These are phyloP conservation scores for Actinernus sp. DNA, from an alignment of 92 coral and sea anemone genomes.

Conservation along the genomic window DNA sequence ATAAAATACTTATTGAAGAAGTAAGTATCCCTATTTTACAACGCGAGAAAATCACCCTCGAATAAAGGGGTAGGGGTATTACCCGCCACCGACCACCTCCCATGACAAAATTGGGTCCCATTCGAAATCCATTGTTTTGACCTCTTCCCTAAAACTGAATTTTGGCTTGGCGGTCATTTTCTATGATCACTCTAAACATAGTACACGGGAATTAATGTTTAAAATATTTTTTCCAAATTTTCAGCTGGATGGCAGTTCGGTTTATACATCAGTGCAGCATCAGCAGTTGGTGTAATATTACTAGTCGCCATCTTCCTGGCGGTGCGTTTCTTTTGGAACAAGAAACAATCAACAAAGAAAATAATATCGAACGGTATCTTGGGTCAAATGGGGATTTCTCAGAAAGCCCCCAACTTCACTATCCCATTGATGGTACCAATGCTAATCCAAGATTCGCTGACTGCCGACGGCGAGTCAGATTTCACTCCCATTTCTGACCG, in stretches of 20 bases:
- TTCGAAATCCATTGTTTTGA: no score
- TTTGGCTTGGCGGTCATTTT: no score
- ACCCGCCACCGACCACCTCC: no score
- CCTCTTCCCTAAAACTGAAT: no score
- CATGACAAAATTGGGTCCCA: no score
- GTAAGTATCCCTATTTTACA: no score
- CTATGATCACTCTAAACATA: no score
- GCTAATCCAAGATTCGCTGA: constrained; percentile 52
- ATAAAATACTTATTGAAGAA: no score
- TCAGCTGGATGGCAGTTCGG: constrained; percentile 22
- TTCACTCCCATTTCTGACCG: no score
- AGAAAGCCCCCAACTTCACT: constrained; percentile 36
- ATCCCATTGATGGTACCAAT: constrained; percentile 55
- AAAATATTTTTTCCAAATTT: not conserved
- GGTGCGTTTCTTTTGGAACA: constrained; percentile 2
- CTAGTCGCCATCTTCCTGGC: constrained; percentile 17
- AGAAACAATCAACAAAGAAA: constrained; percentile 5
- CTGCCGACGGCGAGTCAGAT: constrained; percentile 25
- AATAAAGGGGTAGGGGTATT: no score
- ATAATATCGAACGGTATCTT: constrained; percentile 9
- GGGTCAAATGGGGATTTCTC: constrained; percentile 26
- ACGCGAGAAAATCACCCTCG: no score
- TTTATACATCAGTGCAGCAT: constrained; percentile 24
- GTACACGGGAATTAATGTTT: not conserved
- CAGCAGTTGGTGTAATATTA: constrained; percentile 10